A percentile compares a stretch with the other conserved stretches of the same genome.
phyloP scores from a whole-genome alignment of 2,888 invertebrate species.

The Acanthosepion lycidas region DNA sequence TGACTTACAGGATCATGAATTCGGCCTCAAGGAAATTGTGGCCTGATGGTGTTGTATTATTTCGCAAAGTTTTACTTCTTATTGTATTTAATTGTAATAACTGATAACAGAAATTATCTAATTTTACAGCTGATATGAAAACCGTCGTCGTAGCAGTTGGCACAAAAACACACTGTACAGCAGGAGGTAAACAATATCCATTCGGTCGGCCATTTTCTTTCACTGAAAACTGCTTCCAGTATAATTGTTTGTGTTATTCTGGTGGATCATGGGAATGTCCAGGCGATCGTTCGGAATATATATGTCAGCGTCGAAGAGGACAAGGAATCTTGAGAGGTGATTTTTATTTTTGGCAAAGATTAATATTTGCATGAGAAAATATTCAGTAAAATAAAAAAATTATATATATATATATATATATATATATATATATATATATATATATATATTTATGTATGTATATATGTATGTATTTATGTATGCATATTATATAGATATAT shows the following conservation, averaged over 20 bases:
- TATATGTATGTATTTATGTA: no score
- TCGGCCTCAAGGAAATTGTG: no score
- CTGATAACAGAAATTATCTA: neutral
- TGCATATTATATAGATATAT: slow-evolving; percentile 49
- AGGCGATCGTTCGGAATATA: slow-evolving; percentile 8
- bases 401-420: no score
- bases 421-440: no score
- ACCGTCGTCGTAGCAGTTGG: neutral
- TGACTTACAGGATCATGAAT: no score
- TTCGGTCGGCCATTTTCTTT: slow-evolving; percentile 48
- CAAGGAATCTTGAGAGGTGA: neutral
- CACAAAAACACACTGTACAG: neutral
- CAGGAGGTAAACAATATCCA: neutral
- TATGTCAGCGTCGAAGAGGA: neutral
- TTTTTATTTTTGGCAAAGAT: no score
- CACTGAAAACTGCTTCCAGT: slow-evolving; percentile 56
- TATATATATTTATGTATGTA: no score
- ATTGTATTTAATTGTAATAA: no score
- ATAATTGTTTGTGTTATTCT: slow-evolving; percentile 57
- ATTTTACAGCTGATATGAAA: neutral
- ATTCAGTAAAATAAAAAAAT: no score
- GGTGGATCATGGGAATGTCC: slow-evolving; percentile 59
- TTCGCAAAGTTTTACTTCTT: no score
- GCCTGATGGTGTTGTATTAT: no score
- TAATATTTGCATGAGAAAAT: no score